These are phyloP conservation scores for Hydroisotoma schaefferi DNA, from an alignment of 2,888 invertebrate species.

Conservation along the genomic window DNA sequence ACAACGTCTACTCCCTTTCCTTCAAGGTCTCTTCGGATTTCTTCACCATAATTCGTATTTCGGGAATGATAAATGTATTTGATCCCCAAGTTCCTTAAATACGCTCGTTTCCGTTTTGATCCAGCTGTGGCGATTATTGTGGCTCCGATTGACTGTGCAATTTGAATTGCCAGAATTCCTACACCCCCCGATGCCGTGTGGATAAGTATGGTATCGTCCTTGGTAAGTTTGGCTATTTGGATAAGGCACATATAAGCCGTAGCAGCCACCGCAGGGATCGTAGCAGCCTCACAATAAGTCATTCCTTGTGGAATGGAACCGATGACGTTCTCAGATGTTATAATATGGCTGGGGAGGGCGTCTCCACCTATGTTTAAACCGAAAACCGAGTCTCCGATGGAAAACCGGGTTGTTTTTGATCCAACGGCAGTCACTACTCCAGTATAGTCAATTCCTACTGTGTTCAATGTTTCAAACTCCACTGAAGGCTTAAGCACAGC, in stretches of 20 bases:
- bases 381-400: slow-evolving; percentile 23
- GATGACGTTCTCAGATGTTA: slow-evolving; percentile 6
- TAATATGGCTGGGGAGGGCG: slow-evolving; percentile 23
- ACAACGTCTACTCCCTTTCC: slow-evolving; percentile 10
- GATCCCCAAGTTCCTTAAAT: slow-evolving; percentile 24
- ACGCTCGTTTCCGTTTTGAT: slow-evolving; percentile 24
- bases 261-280: slow-evolving; percentile 23
- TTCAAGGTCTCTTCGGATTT: slow-evolving; percentile 21
- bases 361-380: slow-evolving; percentile 9
- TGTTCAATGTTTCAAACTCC: slow-evolving; percentile 16
- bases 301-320: slow-evolving; percentile 13
- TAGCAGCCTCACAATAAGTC: slow-evolving; percentile 23
- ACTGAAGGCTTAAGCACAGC: slow-evolving; percentile 22
- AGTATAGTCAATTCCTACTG: slow-evolving; percentile 25
- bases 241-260: slow-evolving; percentile 25
- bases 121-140: slow-evolving; percentile 34
- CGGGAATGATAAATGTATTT: slow-evolving; percentile 33
- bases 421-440: slow-evolving; percentile 21
- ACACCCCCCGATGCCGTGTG: slow-evolving; percentile 38
- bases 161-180: slow-evolving; percentile 32
- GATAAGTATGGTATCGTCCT: slow-evolving; percentile 18
- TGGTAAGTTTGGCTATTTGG: slow-evolving; percentile 20
- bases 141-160: slow-evolving; percentile 27
- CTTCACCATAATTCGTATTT: slow-evolving; percentile 18
- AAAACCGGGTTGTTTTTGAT: slow-evolving; percentile 3